These are phyloP conservation scores for Graphium colonna DNA, from an alignment of 2,888 invertebrate genomes.

Conservation along the genomic window DNA sequence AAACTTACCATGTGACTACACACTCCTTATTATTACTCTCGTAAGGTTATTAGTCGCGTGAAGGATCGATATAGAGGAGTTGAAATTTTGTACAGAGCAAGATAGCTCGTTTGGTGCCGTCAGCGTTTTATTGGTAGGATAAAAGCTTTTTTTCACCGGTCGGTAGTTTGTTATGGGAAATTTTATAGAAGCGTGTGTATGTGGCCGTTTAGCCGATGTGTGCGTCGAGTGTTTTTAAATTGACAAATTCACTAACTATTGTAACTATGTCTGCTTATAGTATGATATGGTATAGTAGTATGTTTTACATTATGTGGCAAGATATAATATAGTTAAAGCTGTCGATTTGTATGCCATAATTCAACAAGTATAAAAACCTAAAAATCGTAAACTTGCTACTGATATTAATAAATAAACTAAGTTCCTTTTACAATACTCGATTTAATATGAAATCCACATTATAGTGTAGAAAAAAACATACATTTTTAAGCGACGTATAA, in stretches of 20 bases:
- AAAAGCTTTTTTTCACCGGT: conserved; percentile 38
- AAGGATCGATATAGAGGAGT: not conserved
- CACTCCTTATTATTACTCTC: conserved; percentile 17
- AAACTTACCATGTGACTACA: conserved; percentile 18
- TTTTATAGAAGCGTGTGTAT: conserved; percentile 28
- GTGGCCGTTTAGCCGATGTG: conserved; percentile 8
- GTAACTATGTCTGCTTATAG: not conserved
- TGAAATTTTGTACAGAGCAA: conserved; percentile 29
- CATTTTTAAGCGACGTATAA: not conserved
- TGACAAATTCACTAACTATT: conserved; percentile 8
- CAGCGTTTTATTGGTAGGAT: conserved; percentile 51
- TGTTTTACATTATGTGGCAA: not conserved
- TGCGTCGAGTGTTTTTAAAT: not conserved
- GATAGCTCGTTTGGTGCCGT: conserved; percentile 39
- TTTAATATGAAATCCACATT: not conserved
- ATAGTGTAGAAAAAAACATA: not conserved
- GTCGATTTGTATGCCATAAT: not conserved
- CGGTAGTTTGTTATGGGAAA: conserved; percentile 33
- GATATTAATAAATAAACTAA: not conserved
- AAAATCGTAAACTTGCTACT: not conserved
- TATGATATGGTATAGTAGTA: not conserved
- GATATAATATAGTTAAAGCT: not conserved
- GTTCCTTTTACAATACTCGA: not conserved
- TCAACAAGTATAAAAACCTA: too few relatives aligned
- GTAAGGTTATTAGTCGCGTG: conserved; percentile 31